These are phyloP conservation scores for Beris morrisii DNA, from an alignment of 2,888 invertebrate genomes.

Conservation along the genomic window DNA sequence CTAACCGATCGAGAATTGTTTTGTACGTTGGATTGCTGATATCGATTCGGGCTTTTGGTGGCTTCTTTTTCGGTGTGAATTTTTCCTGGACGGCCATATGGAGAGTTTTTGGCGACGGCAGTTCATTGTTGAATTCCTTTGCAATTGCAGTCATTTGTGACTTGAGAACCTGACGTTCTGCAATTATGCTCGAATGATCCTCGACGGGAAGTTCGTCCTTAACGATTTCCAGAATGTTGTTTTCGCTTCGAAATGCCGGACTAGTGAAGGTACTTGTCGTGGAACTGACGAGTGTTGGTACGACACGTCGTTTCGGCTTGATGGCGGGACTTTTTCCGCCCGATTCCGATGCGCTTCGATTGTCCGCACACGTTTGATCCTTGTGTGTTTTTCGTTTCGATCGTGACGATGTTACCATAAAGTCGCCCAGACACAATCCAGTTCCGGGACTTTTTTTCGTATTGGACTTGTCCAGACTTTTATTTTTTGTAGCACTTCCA, in stretches of 20 bases:
- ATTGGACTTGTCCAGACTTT: conserved; percentile 17
- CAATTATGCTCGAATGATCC: conserved; percentile 46
- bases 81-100: conserved; percentile 8
- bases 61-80: not conserved
- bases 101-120: conserved; percentile 10
- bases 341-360: conserved; percentile 21
- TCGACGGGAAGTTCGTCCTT: conserved; percentile 49
- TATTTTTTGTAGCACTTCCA: conserved; percentile 28
- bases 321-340: conserved; percentile 23
- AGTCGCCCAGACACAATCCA: conserved; percentile 52
- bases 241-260: conserved; percentile 54
- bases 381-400: conserved; percentile 39
- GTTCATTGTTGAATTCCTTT: conserved; percentile 45
- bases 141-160: conserved; percentile 47
- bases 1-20: conserved; percentile 44
- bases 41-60: conserved; percentile 37
- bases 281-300: conserved; percentile 45
- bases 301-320: conserved; percentile 52
- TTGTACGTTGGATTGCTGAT: conserved; percentile 44
- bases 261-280: conserved; percentile 38
- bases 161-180: conserved; percentile 49
- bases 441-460: conserved; percentile 40
- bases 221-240: conserved; percentile 50
- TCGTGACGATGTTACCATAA: conserved; percentile 45
- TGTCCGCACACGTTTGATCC: conserved; percentile 4